These are phyloP conservation scores for Zingel zingel DNA, from an alignment of 2,113 vertebrate species.

Conservation along the genomic window DNA sequence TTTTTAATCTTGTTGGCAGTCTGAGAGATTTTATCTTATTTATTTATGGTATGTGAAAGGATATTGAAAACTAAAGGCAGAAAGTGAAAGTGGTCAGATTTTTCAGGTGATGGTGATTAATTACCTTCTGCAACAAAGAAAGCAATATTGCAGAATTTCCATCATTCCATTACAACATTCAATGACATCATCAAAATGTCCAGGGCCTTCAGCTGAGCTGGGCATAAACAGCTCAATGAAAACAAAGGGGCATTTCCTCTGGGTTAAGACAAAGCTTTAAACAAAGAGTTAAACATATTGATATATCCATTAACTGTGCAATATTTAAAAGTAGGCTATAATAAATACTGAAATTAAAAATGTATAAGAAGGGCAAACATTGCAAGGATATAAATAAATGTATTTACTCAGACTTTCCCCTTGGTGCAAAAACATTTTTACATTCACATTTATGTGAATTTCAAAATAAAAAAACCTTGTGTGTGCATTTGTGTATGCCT, in stretches of 20 bases:
- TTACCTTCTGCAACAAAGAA: slow-evolving; percentile 7
- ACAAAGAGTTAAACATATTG: not conserved
- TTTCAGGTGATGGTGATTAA: slow-evolving; percentile 25
- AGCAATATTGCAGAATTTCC: slow-evolving; percentile 10
- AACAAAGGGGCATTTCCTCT: not conserved
- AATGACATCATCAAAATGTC: slow-evolving; percentile 7
- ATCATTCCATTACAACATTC: slow-evolving; percentile 8
- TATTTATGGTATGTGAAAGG: not conserved
- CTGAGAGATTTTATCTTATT: not conserved
- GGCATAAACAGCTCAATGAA: slow-evolving; percentile 10
- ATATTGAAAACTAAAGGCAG: not conserved
- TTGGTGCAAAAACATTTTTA: not conserved
- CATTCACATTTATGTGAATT: not conserved
- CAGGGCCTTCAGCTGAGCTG: not conserved
- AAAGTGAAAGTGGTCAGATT: not conserved
- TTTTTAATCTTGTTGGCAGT: not conserved
- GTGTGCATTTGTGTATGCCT: not conserved
- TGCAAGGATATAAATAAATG: not conserved
- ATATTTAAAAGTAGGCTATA: not conserved
- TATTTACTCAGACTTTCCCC: not conserved
- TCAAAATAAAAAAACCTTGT: not conserved
- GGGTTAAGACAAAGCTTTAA: not conserved
- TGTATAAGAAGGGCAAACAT: not conserved
- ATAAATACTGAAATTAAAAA: not conserved
- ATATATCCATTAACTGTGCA: too few relatives aligned